Evolutionary conservation across 2,797 vertebrate species (phyloP).

Genomic region (Luscinia megarhynchos): DNA sequence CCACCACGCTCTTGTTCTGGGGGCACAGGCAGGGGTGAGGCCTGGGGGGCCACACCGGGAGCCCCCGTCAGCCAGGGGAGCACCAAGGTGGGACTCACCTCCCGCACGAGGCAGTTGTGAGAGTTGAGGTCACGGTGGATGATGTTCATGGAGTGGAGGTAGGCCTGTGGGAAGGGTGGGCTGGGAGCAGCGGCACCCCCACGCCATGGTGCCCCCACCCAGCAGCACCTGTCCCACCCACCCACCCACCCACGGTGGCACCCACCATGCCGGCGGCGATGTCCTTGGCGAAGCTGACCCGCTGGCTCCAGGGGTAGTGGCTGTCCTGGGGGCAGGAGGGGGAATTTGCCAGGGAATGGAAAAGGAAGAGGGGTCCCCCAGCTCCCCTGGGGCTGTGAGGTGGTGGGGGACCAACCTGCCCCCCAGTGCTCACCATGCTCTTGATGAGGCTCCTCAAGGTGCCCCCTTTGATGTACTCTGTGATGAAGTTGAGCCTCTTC

Average conservation of each 20-base stretch:
- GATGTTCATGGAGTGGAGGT: conserved; percentile 98
- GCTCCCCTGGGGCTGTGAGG: too few relatives aligned
- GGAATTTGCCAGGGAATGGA: background rate
- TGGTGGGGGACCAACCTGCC: accelerated
- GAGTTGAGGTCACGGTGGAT: conserved; percentile 98
- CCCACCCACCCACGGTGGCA: accelerated
- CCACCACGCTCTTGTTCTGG: conserved; percentile 93
- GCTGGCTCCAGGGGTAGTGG: conserved; percentile 92
- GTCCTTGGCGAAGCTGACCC: conserved; percentile 95
- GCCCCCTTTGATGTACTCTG: conserved; percentile 96
- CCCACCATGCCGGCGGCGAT: conserved; percentile 95
- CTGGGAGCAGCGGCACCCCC: background rate
- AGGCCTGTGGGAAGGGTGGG: conserved; percentile 79
- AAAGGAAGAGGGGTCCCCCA: background rate
- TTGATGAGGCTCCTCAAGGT: conserved; percentile 94
- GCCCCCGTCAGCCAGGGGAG: accelerated
- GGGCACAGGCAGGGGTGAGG: background rate
- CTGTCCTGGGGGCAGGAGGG: conserved; percentile 81
- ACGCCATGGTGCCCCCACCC: accelerated
- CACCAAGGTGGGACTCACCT: conserved; percentile 79
- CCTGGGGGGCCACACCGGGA: accelerated
- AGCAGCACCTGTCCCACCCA: background rate
- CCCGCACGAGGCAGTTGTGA: conserved; percentile 95
- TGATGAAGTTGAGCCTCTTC: conserved; percentile 97
- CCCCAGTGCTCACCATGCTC: conserved; percentile 86